Percentiles rank a stretch among this genome's conserved stretches.
Conservation (phyloP, 1,140 invertebrate species). For the Mamestra configurata region DNA sequence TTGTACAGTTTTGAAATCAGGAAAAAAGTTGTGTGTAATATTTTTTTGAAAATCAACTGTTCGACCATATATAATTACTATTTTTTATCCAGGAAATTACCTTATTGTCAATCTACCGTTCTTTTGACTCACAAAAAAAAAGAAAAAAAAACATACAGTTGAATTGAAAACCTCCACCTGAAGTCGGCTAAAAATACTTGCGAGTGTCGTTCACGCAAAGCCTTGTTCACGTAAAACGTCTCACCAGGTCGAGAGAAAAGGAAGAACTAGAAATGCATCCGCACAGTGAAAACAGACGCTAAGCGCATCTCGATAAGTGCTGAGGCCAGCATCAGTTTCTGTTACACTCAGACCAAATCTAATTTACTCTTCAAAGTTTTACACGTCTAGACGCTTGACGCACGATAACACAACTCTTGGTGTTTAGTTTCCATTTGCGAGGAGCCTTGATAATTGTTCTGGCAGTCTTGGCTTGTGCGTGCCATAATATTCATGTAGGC, state of each 20-base stretch:
- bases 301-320: slow-evolving; percentile 78
- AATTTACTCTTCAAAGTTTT: slow-evolving; percentile 73
- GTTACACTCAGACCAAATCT: slow-evolving; percentile 82
- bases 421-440: slow-evolving; percentile 22
- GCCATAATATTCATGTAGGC: slow-evolving; percentile 1
- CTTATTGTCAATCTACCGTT: no score
- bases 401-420: slow-evolving; percentile 28
- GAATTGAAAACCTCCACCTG: no score
- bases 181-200: no score
- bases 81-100: no score
- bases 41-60: no score
- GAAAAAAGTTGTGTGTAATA: no score
- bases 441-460: slow-evolving; percentile 10
- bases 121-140: no score
- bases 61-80: no score
- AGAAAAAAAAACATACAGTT: no score
- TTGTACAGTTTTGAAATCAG: no score
- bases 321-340: slow-evolving; percentile 77
- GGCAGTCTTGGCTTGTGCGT: not conserved
- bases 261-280: not conserved
- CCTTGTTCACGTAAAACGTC: not conserved
- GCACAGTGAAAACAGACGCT: slow-evolving; percentile 60
- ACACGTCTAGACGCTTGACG: slow-evolving; percentile 62
- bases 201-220: not conserved
- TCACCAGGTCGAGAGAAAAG: not conserved